Evolutionary conservation across 2,888 invertebrate species (phyloP), one percentile per base, ranked within the genome.

Genomic region (Apoderus coryli): DNA sequence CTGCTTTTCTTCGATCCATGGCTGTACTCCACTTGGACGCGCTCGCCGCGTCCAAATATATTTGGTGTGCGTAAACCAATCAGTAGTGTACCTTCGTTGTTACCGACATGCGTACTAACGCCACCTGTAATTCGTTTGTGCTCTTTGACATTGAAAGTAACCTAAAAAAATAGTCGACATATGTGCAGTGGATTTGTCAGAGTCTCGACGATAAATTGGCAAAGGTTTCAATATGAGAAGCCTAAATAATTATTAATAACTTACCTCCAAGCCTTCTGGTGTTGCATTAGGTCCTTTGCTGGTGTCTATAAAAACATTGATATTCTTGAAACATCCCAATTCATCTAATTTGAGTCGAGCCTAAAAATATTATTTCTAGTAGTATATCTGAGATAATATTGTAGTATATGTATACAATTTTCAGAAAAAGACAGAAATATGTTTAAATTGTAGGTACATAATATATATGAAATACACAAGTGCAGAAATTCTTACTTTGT

Each of bases 121-220:
- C 82, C 81, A 10, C 90, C 93, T 31, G 77, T 73, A 12, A 90
- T 53, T n/a, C 84, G 63, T 10, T 77, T 76, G 42, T 78, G 54
- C 59, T 96, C 95, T 31, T 70, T 68, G 22, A 92, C 92, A 42
- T 76, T 73, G 51, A 90, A 90, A 11, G 85, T 85, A 19, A 92
- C 76, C 71, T 84, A 58, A 27, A 52, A 48, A 16, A 26, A 14
- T 9, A 31, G 19, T 25, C 15, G n/a, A n/a, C n/a, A n/a, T n/a
- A n/a, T n/a, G n/a, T n/a, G n/a, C n/a, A n/a, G n/a, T n/a, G n/a
- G n/a, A n/a, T n/a, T n/a, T n/a, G n/a, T n/a, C n/a, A n/a, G n/a
- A n/a, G n/a, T n/a, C n/a, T n/a, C n/a, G n/a, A n/a, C n/a, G n/a
- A n/a, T n/a, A n/a, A n/a, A n/a, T n/a, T n/a, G n/a, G n/a, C n/a